Evolutionary conservation across 2,888 invertebrate genomes (phyloP), one percentile per base, ranked within the genome.

Genomic region (Leptopterna dolabrata): DNA sequence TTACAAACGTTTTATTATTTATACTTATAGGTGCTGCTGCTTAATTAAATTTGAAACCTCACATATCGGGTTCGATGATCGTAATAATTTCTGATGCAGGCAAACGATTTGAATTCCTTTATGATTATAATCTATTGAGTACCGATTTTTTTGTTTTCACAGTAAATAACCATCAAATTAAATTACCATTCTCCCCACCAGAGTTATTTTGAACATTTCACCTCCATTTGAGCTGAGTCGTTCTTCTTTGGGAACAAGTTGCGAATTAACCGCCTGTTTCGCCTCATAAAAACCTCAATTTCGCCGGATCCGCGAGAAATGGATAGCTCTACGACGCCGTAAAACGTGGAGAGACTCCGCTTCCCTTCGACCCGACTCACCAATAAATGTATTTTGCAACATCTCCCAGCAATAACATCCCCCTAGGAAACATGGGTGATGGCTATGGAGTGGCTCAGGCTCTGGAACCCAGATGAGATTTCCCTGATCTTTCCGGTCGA

Each of bases 321-420:
- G 63, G 63, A 63, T 19, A 63, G 63, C 63, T 63, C 24, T 63
- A 24, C 63, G 63, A 63, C 24, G 63, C 27, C 24, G 24, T 63
- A 63, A 63, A 63, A 63, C 63, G 24, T 63, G 19, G 63, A 63
- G 63, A 24, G 63, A 63, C 24, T 24, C 63, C 6, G 63, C 63
- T 63, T 24, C 63, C 63, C 63, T 24, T 63, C 63, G 24, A 24
- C 63, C 63, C 24, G 0, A 24, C 19, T 2, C 63, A 2, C 19
- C 63, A 63, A 63, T 63, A 63, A 63, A 63, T 63, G 63, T 63
- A 63, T 63, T 63, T 63, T 63, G 63, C 27, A 63, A 63, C 63
- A 63, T 63, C 63, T 63, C 24, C 9, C 4, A 24, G 63, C 63
- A 63, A 63, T 63, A 63, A 63, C 24, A 63, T 24, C 11, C 63